Conservation (phyloP, 1,140 invertebrate genomes). For the Elymnias hypermnestra region DNA sequence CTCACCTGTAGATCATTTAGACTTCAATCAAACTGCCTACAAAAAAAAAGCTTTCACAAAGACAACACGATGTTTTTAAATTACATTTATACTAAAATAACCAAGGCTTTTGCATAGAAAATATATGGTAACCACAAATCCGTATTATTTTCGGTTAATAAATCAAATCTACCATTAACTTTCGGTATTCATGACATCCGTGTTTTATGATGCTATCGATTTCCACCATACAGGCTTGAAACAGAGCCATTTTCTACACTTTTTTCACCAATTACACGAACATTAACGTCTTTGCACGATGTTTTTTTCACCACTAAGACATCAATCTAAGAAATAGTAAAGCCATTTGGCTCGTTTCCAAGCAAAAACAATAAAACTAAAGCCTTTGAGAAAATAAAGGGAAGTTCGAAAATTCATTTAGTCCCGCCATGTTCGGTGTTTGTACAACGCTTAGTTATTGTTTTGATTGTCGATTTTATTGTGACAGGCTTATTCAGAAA, state of each 20-base stretch:
- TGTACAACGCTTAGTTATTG: constrained; percentile 16
- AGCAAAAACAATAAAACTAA: constrained; percentile 58
- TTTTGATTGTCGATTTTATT: constrained; percentile 20
- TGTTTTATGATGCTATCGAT: constrained; percentile 1
- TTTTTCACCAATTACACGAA: constrained; percentile 32
- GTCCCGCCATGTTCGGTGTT: constrained; percentile 11
- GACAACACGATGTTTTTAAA: no score
- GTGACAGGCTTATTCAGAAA: constrained; percentile 10
- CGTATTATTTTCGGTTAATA: no score
- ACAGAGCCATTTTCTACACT: constrained; percentile 17
- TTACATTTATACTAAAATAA: no score
- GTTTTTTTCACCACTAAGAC: constrained; percentile 40
- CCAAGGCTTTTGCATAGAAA: no score
- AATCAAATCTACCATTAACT: constrained; percentile 7
- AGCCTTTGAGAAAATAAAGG: constrained; percentile 40
- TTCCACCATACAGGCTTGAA: no score
- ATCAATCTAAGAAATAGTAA: constrained; percentile 52
- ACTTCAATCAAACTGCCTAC: no score
- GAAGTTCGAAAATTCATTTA: constrained; percentile 35
- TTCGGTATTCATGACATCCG: constrained; percentile 1
- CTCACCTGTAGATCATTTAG: no score
- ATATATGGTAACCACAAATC: no score
- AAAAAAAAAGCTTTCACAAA: no score
- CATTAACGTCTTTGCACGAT: constrained; percentile 38
- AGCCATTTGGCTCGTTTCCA: constrained; percentile 49